A percentile compares a stretch with the other conserved stretches of the same genome.
phyloP scores from a whole-genome alignment of 2,113 vertebrate genomes.

The Podiceps cristatus region DNA sequence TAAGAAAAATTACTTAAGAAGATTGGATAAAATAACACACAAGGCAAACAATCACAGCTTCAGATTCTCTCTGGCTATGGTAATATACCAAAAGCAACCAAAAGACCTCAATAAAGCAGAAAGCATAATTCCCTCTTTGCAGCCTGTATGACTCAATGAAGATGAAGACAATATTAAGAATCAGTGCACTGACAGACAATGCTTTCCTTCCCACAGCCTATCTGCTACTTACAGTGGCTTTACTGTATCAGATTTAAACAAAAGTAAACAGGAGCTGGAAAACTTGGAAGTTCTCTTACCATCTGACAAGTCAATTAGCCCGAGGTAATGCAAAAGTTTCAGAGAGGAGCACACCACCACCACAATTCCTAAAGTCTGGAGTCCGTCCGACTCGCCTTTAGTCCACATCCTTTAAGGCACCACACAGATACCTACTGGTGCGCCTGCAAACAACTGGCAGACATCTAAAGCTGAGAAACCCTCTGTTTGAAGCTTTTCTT shows the following conservation, averaged over 20 bases:
- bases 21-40: neutral
- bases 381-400: constrained; percentile 83
- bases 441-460: neutral
- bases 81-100: neutral
- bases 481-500: constrained; percentile 13
- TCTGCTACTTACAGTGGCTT: neutral
- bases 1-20: neutral
- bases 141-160: neutral
- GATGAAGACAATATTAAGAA: neutral
- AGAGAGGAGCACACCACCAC: constrained; percentile 86
- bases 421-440: neutral
- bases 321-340: constrained; percentile 90
- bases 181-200: neutral
- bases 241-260: neutral
- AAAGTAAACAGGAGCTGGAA: constrained; percentile 14
- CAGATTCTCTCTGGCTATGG: neutral
- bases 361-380: constrained; percentile 87
- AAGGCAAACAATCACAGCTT: neutral
- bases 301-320: constrained; percentile 88
- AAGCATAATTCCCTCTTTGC: neutral
- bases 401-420: constrained; percentile 75
- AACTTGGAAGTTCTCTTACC: constrained; percentile 82
- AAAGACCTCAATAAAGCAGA: neutral
- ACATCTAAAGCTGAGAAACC: constrained; percentile 40
- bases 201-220: neutral